Conservation (phyloP, 2,797 vertebrate genomes). For the Gallinago solitaria region DNA sequence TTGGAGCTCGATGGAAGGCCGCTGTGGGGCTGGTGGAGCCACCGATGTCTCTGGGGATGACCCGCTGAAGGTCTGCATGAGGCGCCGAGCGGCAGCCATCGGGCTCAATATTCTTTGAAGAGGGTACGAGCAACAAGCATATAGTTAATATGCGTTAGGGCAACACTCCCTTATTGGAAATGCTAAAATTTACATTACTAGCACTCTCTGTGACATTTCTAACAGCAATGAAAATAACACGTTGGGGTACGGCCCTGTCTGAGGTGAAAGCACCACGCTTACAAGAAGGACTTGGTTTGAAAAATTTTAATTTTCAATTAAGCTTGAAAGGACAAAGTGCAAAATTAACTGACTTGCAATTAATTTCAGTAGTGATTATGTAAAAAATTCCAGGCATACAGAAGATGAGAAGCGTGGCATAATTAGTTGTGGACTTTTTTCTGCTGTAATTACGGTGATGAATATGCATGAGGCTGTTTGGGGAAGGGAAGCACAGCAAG, state of each 20-base stretch:
- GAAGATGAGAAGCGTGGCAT: constrained; percentile 72
- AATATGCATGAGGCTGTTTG: constrained; percentile 80
- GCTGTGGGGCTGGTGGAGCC: background rate
- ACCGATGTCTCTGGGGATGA: background rate
- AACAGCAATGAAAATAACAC: background rate
- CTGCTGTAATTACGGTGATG: constrained; percentile 78
- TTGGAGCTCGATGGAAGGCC: background rate
- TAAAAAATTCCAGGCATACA: constrained; percentile 74
- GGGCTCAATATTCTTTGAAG: background rate
- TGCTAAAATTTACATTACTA: background rate
- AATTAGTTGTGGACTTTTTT: constrained; percentile 76
- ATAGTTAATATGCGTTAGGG: background rate
- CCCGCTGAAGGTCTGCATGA: background rate
- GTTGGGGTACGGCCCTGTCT: background rate
- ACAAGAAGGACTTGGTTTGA: constrained; percentile 27
- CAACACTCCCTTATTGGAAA: background rate
- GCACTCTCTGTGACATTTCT: background rate
- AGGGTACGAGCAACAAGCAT: background rate
- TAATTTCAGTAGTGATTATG: constrained; percentile 82
- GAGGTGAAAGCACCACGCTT: constrained; percentile 26
- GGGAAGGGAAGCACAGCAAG: constrained; percentile 71
- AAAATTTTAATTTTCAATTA: constrained; percentile 76
- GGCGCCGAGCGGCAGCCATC: background rate
- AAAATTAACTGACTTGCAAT: constrained; percentile 81
- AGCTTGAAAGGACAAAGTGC: constrained; percentile 75